A percentile compares a stretch with the other conserved stretches of the same genome.
Conservation (phyloP, 2,113 vertebrate genomes). For the Serilophus lunatus region DNA sequence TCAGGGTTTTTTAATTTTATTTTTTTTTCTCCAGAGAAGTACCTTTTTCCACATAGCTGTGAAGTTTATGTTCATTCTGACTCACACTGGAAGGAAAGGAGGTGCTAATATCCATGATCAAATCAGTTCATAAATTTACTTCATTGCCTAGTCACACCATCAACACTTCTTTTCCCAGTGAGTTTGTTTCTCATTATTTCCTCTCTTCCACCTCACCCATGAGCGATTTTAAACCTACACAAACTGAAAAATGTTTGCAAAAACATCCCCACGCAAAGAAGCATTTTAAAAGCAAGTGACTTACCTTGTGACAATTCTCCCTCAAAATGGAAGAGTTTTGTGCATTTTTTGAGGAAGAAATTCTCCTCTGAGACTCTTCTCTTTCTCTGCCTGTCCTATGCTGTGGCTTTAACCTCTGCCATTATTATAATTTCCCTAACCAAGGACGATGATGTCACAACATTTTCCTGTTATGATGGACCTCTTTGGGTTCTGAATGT, state of each 20-base stretch:
- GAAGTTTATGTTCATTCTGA: constrained; percentile 46
- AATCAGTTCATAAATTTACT: constrained; percentile 68
- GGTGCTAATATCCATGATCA: constrained; percentile 63
- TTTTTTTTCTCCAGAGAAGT: background rate
- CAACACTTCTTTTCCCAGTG: constrained; percentile 59
- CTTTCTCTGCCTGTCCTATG: background rate
- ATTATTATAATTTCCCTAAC: constrained; percentile 59
- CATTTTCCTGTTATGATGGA: constrained; percentile 54
- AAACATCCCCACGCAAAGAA: background rate
- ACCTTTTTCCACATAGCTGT: constrained; percentile 24
- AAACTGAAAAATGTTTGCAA: background rate
- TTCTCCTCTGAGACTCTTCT: background rate
- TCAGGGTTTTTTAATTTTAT: rapidly evolving
- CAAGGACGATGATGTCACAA: constrained; percentile 46
- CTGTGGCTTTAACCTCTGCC: constrained; percentile 45
- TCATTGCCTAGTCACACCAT: constrained; percentile 51
- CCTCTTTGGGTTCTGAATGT: constrained; percentile 7
- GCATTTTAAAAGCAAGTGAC: background rate
- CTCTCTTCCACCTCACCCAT: background rate
- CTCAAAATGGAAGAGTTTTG: rapidly evolving
- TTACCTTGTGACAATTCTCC: background rate
- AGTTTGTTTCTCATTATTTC: constrained; percentile 66
- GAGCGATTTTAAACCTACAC: background rate
- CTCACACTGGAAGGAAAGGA: constrained; percentile 57
- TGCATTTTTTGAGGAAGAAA: background rate